Base-by-base conservation (phyloP, 2,113 vertebrate species). In the Melanocharis versteri region DNA sequence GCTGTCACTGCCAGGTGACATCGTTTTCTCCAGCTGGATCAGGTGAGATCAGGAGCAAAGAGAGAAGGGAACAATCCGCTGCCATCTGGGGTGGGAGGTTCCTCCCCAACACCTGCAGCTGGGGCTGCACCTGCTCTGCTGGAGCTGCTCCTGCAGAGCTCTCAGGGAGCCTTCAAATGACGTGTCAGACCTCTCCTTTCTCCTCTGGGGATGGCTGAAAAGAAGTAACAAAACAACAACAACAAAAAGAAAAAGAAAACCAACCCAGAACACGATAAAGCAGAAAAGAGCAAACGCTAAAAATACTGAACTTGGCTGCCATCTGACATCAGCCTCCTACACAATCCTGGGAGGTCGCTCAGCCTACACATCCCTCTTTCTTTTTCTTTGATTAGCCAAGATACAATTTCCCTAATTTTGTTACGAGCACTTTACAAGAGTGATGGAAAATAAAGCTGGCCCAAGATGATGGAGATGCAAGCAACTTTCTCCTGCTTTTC, bases 201-300 rank as follows among this genome's bases (percentile, higher is more conserved):
- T 75, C 50, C 31, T 54, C 30, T 47, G 48, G 40, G n/a, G 12
- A 50, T 14, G 31, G 47, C 11, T 54, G 8, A 47, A 76, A 60
- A 50, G 11, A 8, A 37, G 7, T 24, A 35, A 35, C 28, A 44
- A 50, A 62, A 65, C 37, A 37, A 51, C 54, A 69, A 24, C 42
- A 60, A 19, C 12, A 56, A 35, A 24, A 30, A 13, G 0, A 45
- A 1, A 4, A 35, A 2, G 10, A 24, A 11, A 19, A 13, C 10
- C 15, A 28, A 1, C 3, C 5, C 17, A n/a, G 68, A 62, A 60
- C 13, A 23, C 0, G 0, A 42, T 62, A 40, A 91, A 83, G 13
- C 7, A 81, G 53, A 19, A 69, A 81, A 58, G 64, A 42, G 1
- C 5, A 58, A 82, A 83, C 8, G 21, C 27, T 83, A 51, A 80